Base-by-base conservation (phyloP, 1,140 invertebrate genomes). In the Psilanteris sp. region DNA sequence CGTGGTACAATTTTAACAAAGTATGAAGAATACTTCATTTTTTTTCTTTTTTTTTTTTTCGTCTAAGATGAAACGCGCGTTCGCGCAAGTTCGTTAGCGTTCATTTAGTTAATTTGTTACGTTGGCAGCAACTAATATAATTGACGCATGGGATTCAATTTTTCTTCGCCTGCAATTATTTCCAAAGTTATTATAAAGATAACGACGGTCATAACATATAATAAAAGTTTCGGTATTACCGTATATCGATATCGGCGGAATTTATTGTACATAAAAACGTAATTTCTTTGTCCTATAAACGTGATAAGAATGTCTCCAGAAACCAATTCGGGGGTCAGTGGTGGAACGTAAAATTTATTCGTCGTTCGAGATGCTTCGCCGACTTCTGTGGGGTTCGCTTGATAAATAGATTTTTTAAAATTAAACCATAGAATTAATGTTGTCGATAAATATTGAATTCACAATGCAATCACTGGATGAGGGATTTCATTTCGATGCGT, bases 231-330 rank as follows among this genome's bases (percentile, higher is more conserved):
- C 8, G 14, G 20, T 54, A 54, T 48, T 34, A 68, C 52, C 36
- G 43, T 70, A 68, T 48, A 70, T 70, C 54, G 66, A 59, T 50
- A 44, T 52, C 44, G 5, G 2, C 1, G 7, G 39, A 61, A 70
- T 70, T 70, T 70, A 70, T 70, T 52, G 66, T 61, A 61, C 66
- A 70, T 70, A 70, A 70, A 70, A 70, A 61, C 54, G 66, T 70
- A 70, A 70, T 61, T 70, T 70, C 66, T 70, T 44, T 61, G 52
- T 70, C 54, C 66, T 44, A 70, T 70, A 70, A 70, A 59, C 54
- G 66, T 70, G 66, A 70, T 70, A 70, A 70, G 54, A 70, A 70
- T 70, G 66, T 70, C 66, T 59, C 66, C 66, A 16, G 43, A 70
- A 70, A 70, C 54, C 66, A 70, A 68, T 68, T 68, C 43, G 22